Evolutionary conservation across 2,888 invertebrate species (phyloP), one percentile per base, ranked within the genome.

Genomic region (Melipona bicolor): DNA sequence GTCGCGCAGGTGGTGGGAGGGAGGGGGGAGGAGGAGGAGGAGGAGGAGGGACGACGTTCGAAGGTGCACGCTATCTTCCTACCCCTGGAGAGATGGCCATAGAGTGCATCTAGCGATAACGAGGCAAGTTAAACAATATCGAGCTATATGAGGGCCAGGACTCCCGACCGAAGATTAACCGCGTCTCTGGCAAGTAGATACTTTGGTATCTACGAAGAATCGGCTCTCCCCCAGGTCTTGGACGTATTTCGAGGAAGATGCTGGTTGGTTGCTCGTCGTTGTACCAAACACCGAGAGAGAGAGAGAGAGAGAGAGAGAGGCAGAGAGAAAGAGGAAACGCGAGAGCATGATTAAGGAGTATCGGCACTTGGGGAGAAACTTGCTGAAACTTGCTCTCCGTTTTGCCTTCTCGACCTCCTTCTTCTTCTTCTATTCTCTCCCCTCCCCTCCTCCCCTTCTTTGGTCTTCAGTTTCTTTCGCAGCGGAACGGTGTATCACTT

Each of bases 51-150:
- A 86, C 72, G 82, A 79, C 85, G 89, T 88, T 90, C 90, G 89
- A 92, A 92, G 92, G 92, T 91, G 90, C 87, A 87, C 90, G 90
- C 90, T 92, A 92, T 92, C 93, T 91, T 89, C 91, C 89, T 43
- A 91, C 91, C 92, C 92, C 92, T 91, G 86, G 92, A 93, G 93
- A 93, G 92, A 92, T 92, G 92, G 91, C 92, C 94, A 93, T 92
- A 93, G 93, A 94, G 93, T 93, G 94, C 94, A 94, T 94, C 94
- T 93, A 90, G 94, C 92, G 94, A 94, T 94, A 94, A 94, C 94
- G 93, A 92, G 92, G 92, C 92, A 94, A 94, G 93, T 94, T 94
- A 94, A 94, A 94, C 94, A 94, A 94, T 94, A 94, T 94, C 93
- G 93, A 93, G 93, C 93, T 93, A 92, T 92, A 93, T 91, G 91